These are phyloP conservation scores for Myoxocephalus aenaeus DNA, from an alignment of 2,797 vertebrate genomes.

Conservation along the genomic window DNA sequence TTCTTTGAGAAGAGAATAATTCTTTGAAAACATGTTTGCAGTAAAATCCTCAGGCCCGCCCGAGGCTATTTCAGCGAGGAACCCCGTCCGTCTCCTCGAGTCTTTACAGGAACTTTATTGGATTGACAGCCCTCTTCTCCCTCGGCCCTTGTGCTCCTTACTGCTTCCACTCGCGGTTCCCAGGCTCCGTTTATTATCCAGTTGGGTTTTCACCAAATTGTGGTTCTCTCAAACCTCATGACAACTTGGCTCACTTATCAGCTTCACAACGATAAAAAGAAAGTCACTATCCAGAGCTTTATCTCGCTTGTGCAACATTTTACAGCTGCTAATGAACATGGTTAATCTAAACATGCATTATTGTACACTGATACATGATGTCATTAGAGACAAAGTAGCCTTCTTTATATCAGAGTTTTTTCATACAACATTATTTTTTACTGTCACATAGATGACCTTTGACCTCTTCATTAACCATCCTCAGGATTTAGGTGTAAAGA, in stretches of 20 bases:
- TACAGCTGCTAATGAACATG: not conserved
- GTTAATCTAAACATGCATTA: not conserved
- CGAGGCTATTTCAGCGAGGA: not conserved
- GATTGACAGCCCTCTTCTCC: conserved; percentile 37
- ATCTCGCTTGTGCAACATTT: not conserved
- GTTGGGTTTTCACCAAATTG: conserved; percentile 70
- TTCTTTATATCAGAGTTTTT: not conserved
- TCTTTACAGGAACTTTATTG: conserved; percentile 42
- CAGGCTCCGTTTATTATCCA: conserved; percentile 72
- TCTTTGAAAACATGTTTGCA: conserved; percentile 12
- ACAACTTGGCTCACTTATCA: conserved; percentile 63
- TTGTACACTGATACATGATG: not conserved
- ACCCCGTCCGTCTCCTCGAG: conserved; percentile 9
- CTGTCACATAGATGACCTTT: not conserved
- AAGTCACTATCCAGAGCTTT: conserved; percentile 14
- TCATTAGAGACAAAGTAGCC: not conserved
- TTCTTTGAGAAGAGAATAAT: not conserved
- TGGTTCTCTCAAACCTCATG: conserved; percentile 72
- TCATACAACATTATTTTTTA: not conserved
- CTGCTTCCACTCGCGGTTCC: conserved; percentile 73
- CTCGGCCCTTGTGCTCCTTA: conserved; percentile 34
- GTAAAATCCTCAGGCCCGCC: not conserved
- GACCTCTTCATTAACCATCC: not conserved
- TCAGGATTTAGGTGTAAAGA: not conserved
- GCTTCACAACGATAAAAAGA: conserved; percentile 39